These are phyloP conservation scores for Aeoliscus strigatus DNA, from an alignment of 2,797 vertebrate species.

Conservation along the genomic window DNA sequence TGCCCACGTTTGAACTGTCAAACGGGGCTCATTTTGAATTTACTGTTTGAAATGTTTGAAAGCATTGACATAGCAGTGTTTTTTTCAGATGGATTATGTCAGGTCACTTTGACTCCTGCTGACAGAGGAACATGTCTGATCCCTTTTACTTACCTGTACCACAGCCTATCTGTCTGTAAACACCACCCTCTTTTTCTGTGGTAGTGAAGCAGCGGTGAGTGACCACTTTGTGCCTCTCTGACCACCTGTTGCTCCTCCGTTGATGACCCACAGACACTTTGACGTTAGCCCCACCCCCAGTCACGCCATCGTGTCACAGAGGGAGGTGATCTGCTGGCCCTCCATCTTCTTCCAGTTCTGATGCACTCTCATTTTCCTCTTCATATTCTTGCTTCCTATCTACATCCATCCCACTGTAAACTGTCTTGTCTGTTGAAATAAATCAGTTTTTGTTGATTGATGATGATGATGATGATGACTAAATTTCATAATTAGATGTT, in stretches of 20 bases:
- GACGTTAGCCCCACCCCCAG: slow-evolving; percentile 41
- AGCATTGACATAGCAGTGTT: too few relatives aligned
- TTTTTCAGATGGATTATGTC: too few relatives aligned
- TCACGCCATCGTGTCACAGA: slow-evolving; percentile 22
- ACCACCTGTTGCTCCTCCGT: slow-evolving; percentile 53
- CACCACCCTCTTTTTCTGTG: slow-evolving; percentile 6
- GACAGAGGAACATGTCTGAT: too few relatives aligned
- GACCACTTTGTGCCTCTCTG: slow-evolving; percentile 41
- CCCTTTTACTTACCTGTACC: too few relatives aligned
- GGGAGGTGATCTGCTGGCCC: slow-evolving; percentile 16
- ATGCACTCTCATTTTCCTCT: background rate
- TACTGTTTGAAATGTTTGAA: too few relatives aligned
- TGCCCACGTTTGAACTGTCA: slow-evolving; percentile 13
- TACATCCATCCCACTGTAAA: background rate
- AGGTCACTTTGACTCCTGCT: too few relatives aligned
- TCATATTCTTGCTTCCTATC: background rate
- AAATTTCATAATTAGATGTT: too few relatives aligned
- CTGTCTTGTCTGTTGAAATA: too few relatives aligned
- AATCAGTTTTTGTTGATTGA: too few relatives aligned
- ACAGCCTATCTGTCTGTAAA: too few relatives aligned
- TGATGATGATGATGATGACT: too few relatives aligned
- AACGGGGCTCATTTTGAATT: slow-evolving; percentile 6
- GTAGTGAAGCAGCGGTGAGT: slow-evolving; percentile 4
- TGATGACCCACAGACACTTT: slow-evolving; percentile 41
- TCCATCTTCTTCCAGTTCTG: background rate